Evolutionary conservation across 2,797 vertebrate genomes (phyloP).

Genomic region (Amblyraja radiata): DNA sequence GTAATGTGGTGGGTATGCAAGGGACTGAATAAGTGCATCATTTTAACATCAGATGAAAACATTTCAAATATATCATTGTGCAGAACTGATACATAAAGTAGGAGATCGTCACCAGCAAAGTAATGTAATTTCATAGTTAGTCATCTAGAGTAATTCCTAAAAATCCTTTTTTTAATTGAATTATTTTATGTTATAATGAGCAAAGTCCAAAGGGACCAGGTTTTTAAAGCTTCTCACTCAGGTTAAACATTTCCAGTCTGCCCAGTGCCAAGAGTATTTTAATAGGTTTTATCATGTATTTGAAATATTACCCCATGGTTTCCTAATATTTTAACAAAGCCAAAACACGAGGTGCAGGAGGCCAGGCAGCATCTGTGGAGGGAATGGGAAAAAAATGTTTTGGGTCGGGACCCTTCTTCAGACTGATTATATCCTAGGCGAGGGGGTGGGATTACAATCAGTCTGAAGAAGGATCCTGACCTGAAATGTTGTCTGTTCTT

Average conservation of each 20-base stretch:
- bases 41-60: background rate
- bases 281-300: background rate
- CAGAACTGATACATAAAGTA: background rate
- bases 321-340: background rate
- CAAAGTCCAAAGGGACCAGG: background rate
- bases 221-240: background rate
- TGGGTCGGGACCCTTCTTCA: too few relatives aligned
- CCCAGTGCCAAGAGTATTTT: background rate
- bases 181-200: background rate
- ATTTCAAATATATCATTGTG: background rate
- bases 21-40: background rate
- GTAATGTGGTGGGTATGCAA: too few relatives aligned
- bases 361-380: too few relatives aligned
- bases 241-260: background rate
- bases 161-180: slow-evolving; percentile 7
- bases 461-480: too few relatives aligned
- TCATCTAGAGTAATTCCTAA: background rate
- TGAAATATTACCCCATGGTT: background rate
- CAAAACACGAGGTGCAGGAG: background rate
- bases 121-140: background rate
- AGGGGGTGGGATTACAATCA: too few relatives aligned
- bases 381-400: too few relatives aligned
- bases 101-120: background rate
- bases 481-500: too few relatives aligned
- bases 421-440: too few relatives aligned